Evolutionary conservation across 2,888 invertebrate species (phyloP), one percentile per base, ranked within the genome.

Genomic region (Noctua fimbriata): DNA sequence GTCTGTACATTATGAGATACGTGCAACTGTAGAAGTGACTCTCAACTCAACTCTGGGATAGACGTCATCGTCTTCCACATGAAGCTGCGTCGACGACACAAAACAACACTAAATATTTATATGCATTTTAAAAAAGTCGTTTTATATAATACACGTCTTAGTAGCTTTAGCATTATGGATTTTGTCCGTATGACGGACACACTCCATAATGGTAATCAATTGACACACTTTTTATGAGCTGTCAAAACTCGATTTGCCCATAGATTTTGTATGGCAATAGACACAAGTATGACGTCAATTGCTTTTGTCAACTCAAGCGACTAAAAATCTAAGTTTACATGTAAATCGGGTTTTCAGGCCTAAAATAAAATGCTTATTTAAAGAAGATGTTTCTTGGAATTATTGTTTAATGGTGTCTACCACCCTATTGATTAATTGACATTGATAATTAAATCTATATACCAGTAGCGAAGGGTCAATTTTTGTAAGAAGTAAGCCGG

Each of bases 11-110:
- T 49, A 49, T 49, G 49, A 49, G 49, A 18, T 49, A 49, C 18
- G 10, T 55, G 24, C 55, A 24, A 24, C 3, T 24, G 24, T 3
- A 55, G 24, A 2, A 10, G 21, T 63, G 52, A 32, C n/a, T n/a
- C n/a, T n/a, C n/a, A n/a, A n/a, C n/a, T n/a, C 75, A 82, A 28
- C 83, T 83, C 87, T 82, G 49, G 12, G 21, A 6, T 60, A 58
- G 60, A 63, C 36, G 76, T 78, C 76, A 75, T 49, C 47, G 67
- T 65, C 81, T 65, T 87, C 85, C 89, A 87, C 89, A 89, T 87
- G 89, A 89, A 69, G 84, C 44, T 66, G 67, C 69, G 49, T 76
- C 75, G 73, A 60, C 69, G 73, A 82, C 79, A 89, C 87, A 85
- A 12, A 69, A 69, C 55, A 24, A 10, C 24, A 24, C 21, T 9